phyloP scores from a whole-genome alignment of 2,113 vertebrate genomes.

The Potamarius usumacintae region DNA sequence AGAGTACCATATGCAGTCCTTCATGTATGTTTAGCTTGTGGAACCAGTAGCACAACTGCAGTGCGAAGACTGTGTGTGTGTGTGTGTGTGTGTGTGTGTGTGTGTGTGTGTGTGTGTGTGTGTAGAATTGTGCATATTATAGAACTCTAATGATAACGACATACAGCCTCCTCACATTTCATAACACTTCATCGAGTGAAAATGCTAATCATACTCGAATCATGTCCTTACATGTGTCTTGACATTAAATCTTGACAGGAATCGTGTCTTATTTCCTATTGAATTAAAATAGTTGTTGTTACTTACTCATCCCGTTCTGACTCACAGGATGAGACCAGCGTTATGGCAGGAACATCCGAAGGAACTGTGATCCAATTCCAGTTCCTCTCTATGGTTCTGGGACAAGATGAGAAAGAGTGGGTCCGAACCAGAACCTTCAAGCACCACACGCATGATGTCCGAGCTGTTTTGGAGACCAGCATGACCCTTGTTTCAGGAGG shows the following conservation, averaged over 20 bases:
- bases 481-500: slow-evolving; percentile 88
- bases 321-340: slow-evolving; percentile 84
- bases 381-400: slow-evolving; percentile 73
- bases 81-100: too few relatives aligned
- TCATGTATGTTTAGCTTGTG: neutral
- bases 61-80: too few relatives aligned
- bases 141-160: too few relatives aligned
- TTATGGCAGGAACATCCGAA: slow-evolving; percentile 86
- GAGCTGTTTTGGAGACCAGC: slow-evolving; percentile 79
- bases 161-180: neutral
- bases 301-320: neutral
- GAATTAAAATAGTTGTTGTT: neutral
- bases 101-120: too few relatives aligned
- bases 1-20: neutral
- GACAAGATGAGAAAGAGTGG: slow-evolving; percentile 79
- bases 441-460: slow-evolving; percentile 88
- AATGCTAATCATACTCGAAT: neutral
- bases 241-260: neutral
- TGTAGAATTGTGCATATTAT: too few relatives aligned
- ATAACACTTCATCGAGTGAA: neutral
- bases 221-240: neutral
- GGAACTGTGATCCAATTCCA: slow-evolving; percentile 89
- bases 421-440: slow-evolving; percentile 87
- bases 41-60: neutral
- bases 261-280: neutral